Evolutionary conservation across 2,113 vertebrate genomes (phyloP).

Genomic region (Dendrocopos noguchii): DNA sequence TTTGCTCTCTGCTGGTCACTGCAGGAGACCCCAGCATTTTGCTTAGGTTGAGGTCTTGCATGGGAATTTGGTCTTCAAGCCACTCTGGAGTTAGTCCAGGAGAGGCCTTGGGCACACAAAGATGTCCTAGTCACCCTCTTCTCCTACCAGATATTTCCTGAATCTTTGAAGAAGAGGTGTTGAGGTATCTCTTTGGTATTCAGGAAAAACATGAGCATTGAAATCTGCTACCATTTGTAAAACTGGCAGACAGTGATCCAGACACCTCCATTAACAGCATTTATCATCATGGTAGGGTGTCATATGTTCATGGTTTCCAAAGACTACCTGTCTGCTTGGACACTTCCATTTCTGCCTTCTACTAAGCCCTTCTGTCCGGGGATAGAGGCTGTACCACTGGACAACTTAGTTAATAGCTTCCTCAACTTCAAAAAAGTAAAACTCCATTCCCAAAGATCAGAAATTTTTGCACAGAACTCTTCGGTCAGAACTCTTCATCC

Average conservation of each 20-base stretch:
- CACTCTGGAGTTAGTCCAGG: not conserved
- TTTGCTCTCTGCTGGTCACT: not conserved
- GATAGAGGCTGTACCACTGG: not conserved
- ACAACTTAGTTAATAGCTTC: not conserved
- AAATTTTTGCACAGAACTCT: not conserved
- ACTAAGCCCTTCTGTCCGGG: not conserved
- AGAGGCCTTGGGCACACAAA: not conserved
- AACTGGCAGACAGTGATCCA: not conserved
- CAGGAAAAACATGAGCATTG: not conserved
- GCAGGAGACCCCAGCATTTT: not conserved
- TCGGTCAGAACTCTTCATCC: not conserved
- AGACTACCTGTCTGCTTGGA: not conserved
- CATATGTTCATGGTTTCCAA: not conserved
- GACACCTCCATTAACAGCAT: not conserved
- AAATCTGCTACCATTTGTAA: not conserved
- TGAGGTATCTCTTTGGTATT: not conserved
- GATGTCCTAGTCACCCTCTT: not conserved
- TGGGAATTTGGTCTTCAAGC: not conserved
- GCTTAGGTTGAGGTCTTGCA: rapidly evolving
- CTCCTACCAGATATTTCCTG: not conserved
- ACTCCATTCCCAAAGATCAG: not conserved
- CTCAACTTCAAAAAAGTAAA: not conserved
- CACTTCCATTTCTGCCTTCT: not conserved
- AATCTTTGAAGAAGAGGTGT: not conserved
- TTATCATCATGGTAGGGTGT: not conserved